These are phyloP conservation scores for Malurus cyaneus DNA, from an alignment of 2,113 vertebrate genomes.

Conservation along the genomic window DNA sequence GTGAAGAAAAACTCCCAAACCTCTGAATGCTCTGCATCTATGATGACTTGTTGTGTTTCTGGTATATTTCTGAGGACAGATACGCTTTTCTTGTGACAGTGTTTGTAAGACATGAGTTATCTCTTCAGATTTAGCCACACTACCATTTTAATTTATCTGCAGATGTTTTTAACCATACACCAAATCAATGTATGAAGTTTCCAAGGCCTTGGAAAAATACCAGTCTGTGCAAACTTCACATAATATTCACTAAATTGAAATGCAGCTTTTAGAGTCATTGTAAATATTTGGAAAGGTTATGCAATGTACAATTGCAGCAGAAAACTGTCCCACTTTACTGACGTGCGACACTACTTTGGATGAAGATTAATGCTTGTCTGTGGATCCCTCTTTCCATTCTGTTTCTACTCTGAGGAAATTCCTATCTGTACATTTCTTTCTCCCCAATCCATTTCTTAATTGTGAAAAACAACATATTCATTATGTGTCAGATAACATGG, in stretches of 20 bases:
- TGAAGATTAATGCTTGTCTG: background rate
- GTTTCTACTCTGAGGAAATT: background rate
- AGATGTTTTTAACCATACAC: background rate
- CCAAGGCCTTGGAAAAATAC: background rate
- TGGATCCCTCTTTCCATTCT: background rate
- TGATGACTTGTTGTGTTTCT: background rate
- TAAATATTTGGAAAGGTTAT: background rate
- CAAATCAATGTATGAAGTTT: background rate
- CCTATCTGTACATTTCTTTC: background rate
- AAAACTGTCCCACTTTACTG: background rate
- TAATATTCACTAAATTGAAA: background rate
- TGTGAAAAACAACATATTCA: background rate
- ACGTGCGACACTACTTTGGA: background rate
- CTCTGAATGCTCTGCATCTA: background rate
- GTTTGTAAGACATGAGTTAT: background rate
- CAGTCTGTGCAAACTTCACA: rapidly evolving
- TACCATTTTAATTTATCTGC: background rate
- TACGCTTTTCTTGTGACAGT: background rate
- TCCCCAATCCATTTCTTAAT: rapidly evolving
- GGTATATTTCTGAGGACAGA: background rate
- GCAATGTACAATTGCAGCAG: background rate
- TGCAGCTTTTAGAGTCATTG: background rate
- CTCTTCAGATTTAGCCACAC: background rate
- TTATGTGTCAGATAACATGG: background rate
- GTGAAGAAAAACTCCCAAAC: no score